These are phyloP conservation scores for Lasius fuliginosus DNA, from an alignment of 2,888 invertebrate species.

Conservation along the genomic window DNA sequence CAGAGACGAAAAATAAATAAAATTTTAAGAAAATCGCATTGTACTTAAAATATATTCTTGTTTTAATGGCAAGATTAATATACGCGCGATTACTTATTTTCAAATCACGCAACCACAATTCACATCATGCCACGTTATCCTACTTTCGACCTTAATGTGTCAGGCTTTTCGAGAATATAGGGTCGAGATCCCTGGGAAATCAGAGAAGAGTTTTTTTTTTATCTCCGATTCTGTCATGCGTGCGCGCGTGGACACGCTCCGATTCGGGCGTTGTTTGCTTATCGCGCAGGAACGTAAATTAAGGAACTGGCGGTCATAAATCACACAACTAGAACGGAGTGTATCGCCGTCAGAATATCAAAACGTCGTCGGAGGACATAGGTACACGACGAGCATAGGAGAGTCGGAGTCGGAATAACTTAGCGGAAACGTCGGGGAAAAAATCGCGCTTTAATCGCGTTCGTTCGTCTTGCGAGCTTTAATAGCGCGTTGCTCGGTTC, in stretches of 20 bases:
- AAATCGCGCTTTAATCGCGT: constrained; percentile 52
- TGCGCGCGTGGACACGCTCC: constrained; percentile 18
- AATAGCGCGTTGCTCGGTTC: constrained; percentile 32
- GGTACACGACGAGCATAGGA: constrained; percentile 44
- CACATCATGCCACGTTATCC: not conserved
- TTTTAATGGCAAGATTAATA: constrained; percentile 2
- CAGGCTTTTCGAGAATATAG: constrained; percentile 15
- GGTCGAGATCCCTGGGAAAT: constrained; percentile 4
- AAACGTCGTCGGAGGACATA: constrained; percentile 53
- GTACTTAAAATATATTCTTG: not conserved
- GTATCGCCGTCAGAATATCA: constrained; percentile 70
- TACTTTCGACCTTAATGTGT: not conserved
- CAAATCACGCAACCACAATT: constrained; percentile 35
- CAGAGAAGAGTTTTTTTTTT: constrained; percentile 10
- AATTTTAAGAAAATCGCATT: not conserved
- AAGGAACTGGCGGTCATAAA: constrained; percentile 62
- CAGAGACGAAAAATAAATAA: not conserved
- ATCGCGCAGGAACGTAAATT: constrained; percentile 66
- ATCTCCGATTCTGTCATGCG: constrained; percentile 28
- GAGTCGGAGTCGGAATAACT: constrained; percentile 62
- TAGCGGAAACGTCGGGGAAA: constrained; percentile 34
- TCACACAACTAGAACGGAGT: constrained; percentile 66
- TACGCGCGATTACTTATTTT: constrained; percentile 26
- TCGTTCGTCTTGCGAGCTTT: constrained; percentile 36
- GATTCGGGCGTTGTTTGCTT: constrained; percentile 61